These are phyloP conservation scores for Calidris pugnax DNA, from an alignment of 2,113 vertebrate genomes.

Conservation along the genomic window DNA sequence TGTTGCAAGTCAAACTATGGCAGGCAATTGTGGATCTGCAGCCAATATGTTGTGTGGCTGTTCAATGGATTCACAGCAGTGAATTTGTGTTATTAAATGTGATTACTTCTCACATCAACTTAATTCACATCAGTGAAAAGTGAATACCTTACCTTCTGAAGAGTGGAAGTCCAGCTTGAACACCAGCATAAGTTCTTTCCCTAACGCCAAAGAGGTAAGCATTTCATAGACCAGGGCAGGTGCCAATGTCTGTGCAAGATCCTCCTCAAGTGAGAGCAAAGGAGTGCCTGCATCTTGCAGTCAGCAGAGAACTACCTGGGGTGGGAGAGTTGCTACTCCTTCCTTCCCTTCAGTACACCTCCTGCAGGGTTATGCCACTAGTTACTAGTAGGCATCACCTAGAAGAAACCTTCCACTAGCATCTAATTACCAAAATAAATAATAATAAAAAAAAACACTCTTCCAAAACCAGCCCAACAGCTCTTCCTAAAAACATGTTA, in stretches of 20 bases:
- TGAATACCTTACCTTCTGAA: not conserved
- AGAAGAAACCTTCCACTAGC: not conserved
- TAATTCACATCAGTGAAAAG: not conserved
- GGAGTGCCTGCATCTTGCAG: not conserved
- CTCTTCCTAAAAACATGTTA: not conserved
- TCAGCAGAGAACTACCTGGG: not conserved
- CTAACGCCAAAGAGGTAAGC: not conserved
- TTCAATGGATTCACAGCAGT: not conserved
- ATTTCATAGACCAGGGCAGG: not conserved
- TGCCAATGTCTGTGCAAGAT: not conserved
- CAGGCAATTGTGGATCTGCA: not conserved
- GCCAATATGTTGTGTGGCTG: not conserved
- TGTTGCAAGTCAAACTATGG: not conserved
- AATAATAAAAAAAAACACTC: not conserved
- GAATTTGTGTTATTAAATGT: not conserved
- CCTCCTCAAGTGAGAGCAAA: not conserved
- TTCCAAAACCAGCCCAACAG: not conserved
- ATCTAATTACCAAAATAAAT: not conserved
- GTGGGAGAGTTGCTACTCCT: not conserved
- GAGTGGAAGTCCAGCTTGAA: not conserved
- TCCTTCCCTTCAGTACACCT: not conserved
- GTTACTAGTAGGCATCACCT: not conserved
- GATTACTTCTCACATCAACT: not conserved
- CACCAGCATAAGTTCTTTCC: not conserved
- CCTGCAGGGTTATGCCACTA: not conserved